phyloP scores from a whole-genome alignment of 2,113 vertebrate genomes.

The Cettia cetti region DNA sequence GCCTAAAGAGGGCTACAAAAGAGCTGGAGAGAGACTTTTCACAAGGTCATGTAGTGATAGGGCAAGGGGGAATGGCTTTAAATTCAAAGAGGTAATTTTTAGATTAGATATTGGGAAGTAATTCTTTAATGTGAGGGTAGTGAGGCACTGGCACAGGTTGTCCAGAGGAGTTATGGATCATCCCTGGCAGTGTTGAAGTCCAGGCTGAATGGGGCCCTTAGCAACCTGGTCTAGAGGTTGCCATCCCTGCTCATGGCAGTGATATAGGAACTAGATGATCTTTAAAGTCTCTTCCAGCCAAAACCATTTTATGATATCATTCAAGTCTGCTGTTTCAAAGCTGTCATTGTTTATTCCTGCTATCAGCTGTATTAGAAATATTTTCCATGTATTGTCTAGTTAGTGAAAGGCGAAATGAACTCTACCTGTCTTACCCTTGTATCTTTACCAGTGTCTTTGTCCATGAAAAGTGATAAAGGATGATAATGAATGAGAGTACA shows the following conservation, averaged over 20 bases:
- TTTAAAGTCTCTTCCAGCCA: neutral
- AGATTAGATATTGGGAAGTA: neutral
- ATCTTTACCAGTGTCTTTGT: neutral
- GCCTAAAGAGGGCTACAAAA: neutral
- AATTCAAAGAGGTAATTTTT: neutral
- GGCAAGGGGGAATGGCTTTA: neutral
- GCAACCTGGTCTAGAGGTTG: neutral
- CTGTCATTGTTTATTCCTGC: neutral
- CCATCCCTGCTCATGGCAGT: neutral
- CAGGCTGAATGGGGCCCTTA: neutral
- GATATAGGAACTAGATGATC: neutral
- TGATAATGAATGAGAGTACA: neutral
- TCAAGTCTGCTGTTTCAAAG: neutral
- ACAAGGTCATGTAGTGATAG: neutral
- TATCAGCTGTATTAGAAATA: neutral
- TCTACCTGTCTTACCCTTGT: neutral
- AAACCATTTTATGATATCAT: neutral
- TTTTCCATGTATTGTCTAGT: neutral
- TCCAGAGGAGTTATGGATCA: neutral
- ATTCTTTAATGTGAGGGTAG: neutral
- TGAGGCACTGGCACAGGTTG: neutral
- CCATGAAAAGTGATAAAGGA: fast-evolving
- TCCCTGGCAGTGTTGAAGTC: neutral
- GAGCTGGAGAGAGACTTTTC: neutral
- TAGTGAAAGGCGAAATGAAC: neutral